These are phyloP conservation scores for Lepus townsendii DNA, from an alignment of 2,797 vertebrate genomes.

Conservation along the genomic window DNA sequence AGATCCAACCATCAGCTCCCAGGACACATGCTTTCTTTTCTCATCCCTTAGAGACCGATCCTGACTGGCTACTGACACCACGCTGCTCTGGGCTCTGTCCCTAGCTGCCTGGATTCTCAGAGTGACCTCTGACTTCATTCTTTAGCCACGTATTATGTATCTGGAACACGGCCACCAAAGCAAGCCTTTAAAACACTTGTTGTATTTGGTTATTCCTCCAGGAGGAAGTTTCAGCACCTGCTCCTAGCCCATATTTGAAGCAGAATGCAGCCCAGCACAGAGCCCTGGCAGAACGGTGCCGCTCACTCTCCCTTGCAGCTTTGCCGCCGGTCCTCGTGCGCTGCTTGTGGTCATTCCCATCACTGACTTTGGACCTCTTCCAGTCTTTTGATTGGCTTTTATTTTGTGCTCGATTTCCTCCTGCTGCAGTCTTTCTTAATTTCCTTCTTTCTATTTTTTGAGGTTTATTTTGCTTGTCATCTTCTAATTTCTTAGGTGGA, in stretches of 20 bases:
- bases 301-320: not conserved
- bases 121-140: not conserved
- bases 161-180: not conserved
- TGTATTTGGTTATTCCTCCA: not conserved
- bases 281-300: not conserved
- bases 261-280: not conserved
- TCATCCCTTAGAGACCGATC: not conserved
- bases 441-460: constrained; percentile 10
- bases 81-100: not conserved
- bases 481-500: constrained; percentile 52
- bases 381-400: not conserved
- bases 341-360: not conserved
- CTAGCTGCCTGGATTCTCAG: not conserved
- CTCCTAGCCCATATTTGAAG: not conserved
- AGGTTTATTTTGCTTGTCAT: not conserved
- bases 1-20: not conserved
- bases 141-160: not conserved
- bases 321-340: not conserved
- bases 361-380: not conserved
- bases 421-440: constrained; percentile 39
- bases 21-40: not conserved
- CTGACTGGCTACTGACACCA: not conserved
- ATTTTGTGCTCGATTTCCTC: not conserved
- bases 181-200: not conserved
- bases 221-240: not conserved